Percentiles rank a stretch among this genome's conserved stretches.
These are phyloP conservation scores for Yponomeuta malinellus DNA, from an alignment of 2,888 invertebrate species.

Conservation along the genomic window DNA sequence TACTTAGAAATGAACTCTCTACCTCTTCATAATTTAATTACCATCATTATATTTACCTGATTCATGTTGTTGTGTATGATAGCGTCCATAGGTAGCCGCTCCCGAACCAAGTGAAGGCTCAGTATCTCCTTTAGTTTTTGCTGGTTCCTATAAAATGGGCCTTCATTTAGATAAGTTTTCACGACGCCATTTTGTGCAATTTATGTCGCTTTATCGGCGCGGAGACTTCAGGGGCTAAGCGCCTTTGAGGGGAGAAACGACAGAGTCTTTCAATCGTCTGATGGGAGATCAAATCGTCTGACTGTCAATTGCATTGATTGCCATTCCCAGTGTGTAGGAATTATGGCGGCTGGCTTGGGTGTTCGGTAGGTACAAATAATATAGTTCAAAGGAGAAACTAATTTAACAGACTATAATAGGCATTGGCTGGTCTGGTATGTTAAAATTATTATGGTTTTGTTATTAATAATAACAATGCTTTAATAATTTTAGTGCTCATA, in stretches of 20 bases:
- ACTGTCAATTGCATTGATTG: background rate
- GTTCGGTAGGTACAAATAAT: too few relatives aligned
- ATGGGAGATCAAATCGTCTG: background rate
- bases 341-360: background rate
- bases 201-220: background rate
- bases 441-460: too few relatives aligned
- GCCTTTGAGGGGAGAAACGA: background rate
- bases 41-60: slow-evolving; percentile 67
- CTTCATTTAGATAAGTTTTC: background rate
- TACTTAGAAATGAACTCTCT: too few relatives aligned
- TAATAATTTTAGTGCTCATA: too few relatives aligned
- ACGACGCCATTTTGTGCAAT: background rate
- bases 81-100: slow-evolving; percentile 83
- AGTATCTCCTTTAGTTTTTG: slow-evolving; percentile 85
- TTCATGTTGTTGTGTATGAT: slow-evolving; percentile 83
- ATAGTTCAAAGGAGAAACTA: too few relatives aligned
- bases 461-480: too few relatives aligned
- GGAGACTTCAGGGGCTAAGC: background rate
- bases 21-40: too few relatives aligned
- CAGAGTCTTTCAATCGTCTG: background rate
- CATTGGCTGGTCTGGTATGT: too few relatives aligned
- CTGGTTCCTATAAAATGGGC: slow-evolving; percentile 70
- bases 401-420: too few relatives aligned
- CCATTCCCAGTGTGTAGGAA: background rate
- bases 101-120: slow-evolving; percentile 87